Base-by-base conservation (phyloP, 2,888 invertebrate genomes). In the Chelonus formosanus region DNA sequence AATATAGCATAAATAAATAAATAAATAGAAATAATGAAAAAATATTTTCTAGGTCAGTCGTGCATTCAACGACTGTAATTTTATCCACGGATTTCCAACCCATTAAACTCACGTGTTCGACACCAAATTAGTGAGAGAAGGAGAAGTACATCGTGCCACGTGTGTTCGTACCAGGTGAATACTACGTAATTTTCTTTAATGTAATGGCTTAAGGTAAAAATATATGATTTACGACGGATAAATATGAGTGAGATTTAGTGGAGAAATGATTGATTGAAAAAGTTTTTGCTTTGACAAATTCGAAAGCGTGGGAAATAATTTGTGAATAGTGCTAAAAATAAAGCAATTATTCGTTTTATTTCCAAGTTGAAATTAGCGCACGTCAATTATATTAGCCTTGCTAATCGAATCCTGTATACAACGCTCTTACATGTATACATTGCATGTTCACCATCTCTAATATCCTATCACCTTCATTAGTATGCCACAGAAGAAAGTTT, bases 11-110 rank as follows among this genome's bases (percentile, higher is more conserved):
- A 8, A 45, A 40, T 61, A 43, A 54, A 57, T 50, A 36, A 50
- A 40, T 44, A 53, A 53, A 61, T 35, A 55, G 52, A 57, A 6
- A 58, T 20, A 61, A 50, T 10, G 54, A 31, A 45, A 63, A 40
- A 35, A 58, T 55, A 50, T 52, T 70, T 68, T 68, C 61, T 70
- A 50, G 70, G 70, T 70, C 70, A 68, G 58, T 50, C 31, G 61
- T 57, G 54, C 43, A 61, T 50, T 48, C 62, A 56, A 67, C 61
- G 56, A 64, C 68, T 44, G 43, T 68, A 66, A 68, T 70, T 66
- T 62, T 20, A 69, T 20, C 47, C 20, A 61, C 61, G 53, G 54
- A 67, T 60, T 65, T 48, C 60, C 61, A 63, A 64, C 48, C 47
- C 56, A 61, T 61, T 62, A 65, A 50, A 60, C 62, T 64, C 54